Base-by-base conservation (phyloP, 2,888 invertebrate genomes). In the Parnassius mnemosyne region DNA sequence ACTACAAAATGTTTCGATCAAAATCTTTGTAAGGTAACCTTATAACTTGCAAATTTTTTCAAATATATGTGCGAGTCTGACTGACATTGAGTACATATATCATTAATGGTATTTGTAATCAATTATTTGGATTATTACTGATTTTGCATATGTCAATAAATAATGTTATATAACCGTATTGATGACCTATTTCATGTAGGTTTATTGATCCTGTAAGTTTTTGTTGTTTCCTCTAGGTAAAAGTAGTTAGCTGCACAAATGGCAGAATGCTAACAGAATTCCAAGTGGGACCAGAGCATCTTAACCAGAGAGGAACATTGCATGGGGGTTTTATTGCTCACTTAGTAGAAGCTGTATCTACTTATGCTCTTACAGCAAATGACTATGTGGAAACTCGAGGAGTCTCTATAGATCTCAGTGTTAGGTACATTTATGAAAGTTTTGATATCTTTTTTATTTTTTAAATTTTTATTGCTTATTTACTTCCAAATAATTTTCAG, bases 281-380 rank as follows among this genome's bases (percentile, higher is more conserved):
- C 76, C 93, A 92, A 71, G 94, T 98, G 0, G 92, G 89, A 0
- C 89, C 94, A 3, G 95, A 96, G 68, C 96, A 97, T 77, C 85
- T 95, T 2, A 98, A 98, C 83, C 84, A 91, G 12, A 80, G 91
- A 44, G 97, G 96, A 0, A 93, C 94, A 0, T 81, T 98, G 5
- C 98, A 98, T 78, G 98, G 98, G 2, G 98, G 97, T 9, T 94
- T 96, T 72, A 96, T 96, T 3, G 95, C 96, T 3, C 96, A 96
- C 0, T 80, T 98, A 10, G 94, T 97, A 0, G 92, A 92, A 71
- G 87, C 89, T 2, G 81, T 97, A 25, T 97, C 97, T 1, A 95
- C 96, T 0, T 94, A 94, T 77, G 97, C 97, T 0, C 81, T 98
- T 1, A 93, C 95, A 78, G 94, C 96, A 0, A 93, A 94, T 71